Base-by-base conservation (phyloP, 2,113 vertebrate genomes). In the Alosa alosa region DNA sequence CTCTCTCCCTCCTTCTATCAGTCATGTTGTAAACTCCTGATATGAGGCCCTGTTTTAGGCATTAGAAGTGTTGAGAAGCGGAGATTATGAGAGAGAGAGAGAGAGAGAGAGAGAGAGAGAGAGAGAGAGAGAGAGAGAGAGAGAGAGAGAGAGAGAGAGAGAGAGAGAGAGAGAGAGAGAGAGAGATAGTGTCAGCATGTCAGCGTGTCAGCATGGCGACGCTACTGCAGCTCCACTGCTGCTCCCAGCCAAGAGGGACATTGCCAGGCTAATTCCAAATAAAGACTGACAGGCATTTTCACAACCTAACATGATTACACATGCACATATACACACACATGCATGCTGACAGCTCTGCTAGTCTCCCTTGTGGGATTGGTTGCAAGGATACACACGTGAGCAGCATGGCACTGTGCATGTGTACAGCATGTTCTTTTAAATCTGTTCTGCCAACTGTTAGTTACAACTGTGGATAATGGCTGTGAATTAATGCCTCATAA, bases 181-280 rank as follows among this genome's bases (percentile, higher is more conserved):
- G 31, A 85, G n/a, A n/a, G n/a, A n/a, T n/a, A n/a, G n/a, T n/a
- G n/a, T n/a, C n/a, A n/a, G n/a, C n/a, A n/a, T n/a, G n/a, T n/a
- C n/a, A n/a, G n/a, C n/a, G n/a, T n/a, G 49, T 84, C 78, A 83
- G 84, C 85, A 85, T 47, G 86, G n/a, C 60, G 55, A 46, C 50
- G 17, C 55, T 83, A 83, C 55, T 81, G 64, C 68, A 81, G 72
- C 81, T 86, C 68, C 50, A 41, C 64, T 36, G 13, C 47, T 85
- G 45, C 72, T 82, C 22, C 20, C 81, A n/a, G 39, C 81, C 13
- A 81, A 64, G n/a, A 82, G 31, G n/a, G n/a, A 18, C 39, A 10
- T 25, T 20, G 49, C 47, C 75, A 68, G 31, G 18, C n/a, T 81
- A 22, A 81, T 18, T 45, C 47, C 47, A 31, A 22, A 55, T 41